Evolutionary conservation across 1,140 invertebrate genomes (phyloP), one percentile per base, ranked within the genome.

Genomic region (Bombyx mandarina): DNA sequence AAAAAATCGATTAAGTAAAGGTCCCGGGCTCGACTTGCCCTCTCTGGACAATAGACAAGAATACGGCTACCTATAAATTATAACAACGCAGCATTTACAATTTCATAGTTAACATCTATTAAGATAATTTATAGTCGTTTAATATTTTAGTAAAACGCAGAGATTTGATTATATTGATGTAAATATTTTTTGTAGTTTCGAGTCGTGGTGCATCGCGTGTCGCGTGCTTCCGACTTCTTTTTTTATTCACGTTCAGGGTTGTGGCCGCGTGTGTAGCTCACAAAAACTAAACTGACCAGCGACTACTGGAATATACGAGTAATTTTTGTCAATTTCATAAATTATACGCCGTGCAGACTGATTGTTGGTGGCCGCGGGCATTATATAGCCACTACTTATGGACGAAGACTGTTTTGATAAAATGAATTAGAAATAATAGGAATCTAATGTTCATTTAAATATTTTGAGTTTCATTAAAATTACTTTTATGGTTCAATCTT

Each of bases 261-360:
- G 26, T 35, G 1, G 26, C 26, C 26, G 68, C 67, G 69, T 65
- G 68, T 68, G 69, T 65, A 69, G 63, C 63, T 65, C 61, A 78
- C 70, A 86, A 83, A 85, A 83, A 79, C 79, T 64, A 68, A 79
- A 82, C 79, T 75, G 80, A 71, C 76, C 79, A 83, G 67, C 79
- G 83, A 86, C 83, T 86, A 85, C 83, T 68, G 83, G 80, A 86
- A 86, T 82, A 82, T 86, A 35, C 26, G 26, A 35, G 26, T 35
- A 83, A 86, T 86, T 86, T 82, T 77, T 79, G 80, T 79, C 79
- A 83, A 83, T 86, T 86, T 86, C 57, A 78, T 79, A 85, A 85
- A 86, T 86, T 86, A 86, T 77, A 82, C 64, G 65, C 68, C 69
- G 75, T 77, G 81, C 77, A 72, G 67, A 64, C 72, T 75, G 70